These are phyloP conservation scores for Hozukius guyotensis DNA, from an alignment of 2,797 vertebrate genomes.

Conservation along the genomic window DNA sequence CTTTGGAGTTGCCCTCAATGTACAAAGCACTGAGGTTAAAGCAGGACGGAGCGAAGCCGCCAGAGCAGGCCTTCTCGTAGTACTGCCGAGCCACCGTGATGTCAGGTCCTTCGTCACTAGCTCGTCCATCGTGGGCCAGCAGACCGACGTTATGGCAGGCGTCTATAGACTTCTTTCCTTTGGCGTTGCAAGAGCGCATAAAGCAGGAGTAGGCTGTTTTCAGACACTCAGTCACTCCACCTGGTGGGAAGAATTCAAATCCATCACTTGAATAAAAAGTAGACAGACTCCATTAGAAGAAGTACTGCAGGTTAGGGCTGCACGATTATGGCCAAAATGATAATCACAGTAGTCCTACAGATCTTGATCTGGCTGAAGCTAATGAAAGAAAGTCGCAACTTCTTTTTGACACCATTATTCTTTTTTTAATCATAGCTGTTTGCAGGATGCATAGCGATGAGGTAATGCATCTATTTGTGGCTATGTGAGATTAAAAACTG, in stretches of 20 bases:
- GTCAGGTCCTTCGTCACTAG: constrained; percentile 79
- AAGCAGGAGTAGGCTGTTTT: constrained; percentile 90
- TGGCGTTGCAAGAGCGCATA: constrained; percentile 86
- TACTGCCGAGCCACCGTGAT: constrained; percentile 82
- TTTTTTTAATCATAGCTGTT: no score
- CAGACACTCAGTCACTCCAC: constrained; percentile 87
- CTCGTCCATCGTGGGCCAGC: constrained; percentile 87
- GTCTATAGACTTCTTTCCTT: constrained; percentile 89
- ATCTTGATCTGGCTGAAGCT: no score
- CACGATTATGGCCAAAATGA: background rate
- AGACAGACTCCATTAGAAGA: background rate
- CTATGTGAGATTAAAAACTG: no score
- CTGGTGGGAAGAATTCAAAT: constrained; percentile 71
- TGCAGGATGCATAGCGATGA: no score
- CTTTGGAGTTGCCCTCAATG: constrained; percentile 86
- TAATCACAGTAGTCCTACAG: background rate
- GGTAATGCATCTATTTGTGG: no score
- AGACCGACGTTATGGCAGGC: constrained; percentile 92
- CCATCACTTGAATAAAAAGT: background rate
- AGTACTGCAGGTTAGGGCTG: background rate
- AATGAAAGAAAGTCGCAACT: no score
- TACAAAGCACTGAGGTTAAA: constrained; percentile 93
- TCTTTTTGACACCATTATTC: no score
- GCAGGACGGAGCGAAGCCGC: constrained; percentile 90
- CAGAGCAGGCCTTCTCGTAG: constrained; percentile 90